Evolutionary conservation across 2,797 vertebrate species (phyloP).

Genomic region (Oceanodroma leucorhoa): DNA sequence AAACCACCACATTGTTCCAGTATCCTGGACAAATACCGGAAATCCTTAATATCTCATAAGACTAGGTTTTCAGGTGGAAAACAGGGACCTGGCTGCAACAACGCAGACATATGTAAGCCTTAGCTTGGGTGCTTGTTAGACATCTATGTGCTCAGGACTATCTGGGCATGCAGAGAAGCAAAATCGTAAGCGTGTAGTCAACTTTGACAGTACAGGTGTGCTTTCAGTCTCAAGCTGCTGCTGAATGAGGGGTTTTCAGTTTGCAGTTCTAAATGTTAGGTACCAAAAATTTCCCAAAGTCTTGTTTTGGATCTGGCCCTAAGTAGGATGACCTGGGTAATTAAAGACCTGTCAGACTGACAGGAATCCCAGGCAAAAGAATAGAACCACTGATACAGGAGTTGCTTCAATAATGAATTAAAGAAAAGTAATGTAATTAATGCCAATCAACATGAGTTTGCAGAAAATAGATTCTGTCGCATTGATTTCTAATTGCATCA

Average conservation of each 20-base stretch:
- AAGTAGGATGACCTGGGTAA: neutral
- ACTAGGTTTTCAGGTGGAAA: neutral
- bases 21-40: neutral
- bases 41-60: neutral
- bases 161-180: neutral
- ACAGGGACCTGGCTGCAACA: neutral
- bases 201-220: neutral
- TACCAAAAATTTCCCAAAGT: neutral
- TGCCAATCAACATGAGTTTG: neutral
- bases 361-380: neutral
- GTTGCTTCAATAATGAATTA: conserved; percentile 16
- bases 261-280: neutral
- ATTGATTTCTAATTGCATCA: conserved; percentile 35
- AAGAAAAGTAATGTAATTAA: neutral
- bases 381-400: neutral
- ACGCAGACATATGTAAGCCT: neutral
- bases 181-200: neutral
- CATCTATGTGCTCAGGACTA: neutral
- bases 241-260: neutral
- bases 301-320: neutral
- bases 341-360: neutral
- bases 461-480: conserved; percentile 22
- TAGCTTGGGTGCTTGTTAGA: neutral
- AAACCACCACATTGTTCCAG: neutral
- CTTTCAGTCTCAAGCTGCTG: neutral